Base-by-base conservation (phyloP, 2,888 invertebrate species). In the Drymonia ruficornis region DNA sequence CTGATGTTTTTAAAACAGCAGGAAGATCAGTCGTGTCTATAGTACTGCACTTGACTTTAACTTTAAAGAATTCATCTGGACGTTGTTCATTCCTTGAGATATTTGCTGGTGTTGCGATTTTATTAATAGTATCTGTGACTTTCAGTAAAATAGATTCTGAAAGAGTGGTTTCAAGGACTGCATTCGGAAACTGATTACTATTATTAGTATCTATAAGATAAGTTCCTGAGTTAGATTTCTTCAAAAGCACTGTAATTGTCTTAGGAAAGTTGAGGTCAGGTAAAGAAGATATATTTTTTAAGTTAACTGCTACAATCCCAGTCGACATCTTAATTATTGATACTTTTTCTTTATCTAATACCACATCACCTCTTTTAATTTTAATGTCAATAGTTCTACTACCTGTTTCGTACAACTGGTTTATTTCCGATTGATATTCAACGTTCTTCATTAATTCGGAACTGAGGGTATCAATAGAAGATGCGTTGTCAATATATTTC, bases 1-100 rank as follows among this genome's bases (percentile, higher is more conserved):
- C 16, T n/a, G 84, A 84, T 11, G 50, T 42, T 67, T 77, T 78
- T 52, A 88, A 65, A 16, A 84, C 63, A 18, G 77, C 79, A 9
- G 83, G 75, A 31, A 74, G 60, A 31, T 78, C 69, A 16, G 58
- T 28, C 42, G 74, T 55, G 45, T 58, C 47, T 31, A 63, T 59
- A 12, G 69, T 50, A 18, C 61, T 45, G 19, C 68, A 68, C 54
- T 67, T 72, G 34, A 85, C 59, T 67, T 61, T 78, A 11, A 87
- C 56, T 63, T 71, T 74, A 28, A 65, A 76, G 19, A 72, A 49
- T 13, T 67, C 49, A 28, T 64, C 19, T 16, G 31, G 2, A n/a
- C 16, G 12, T 29, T 0, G 4, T 3, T 44, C 19, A 12, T 23
- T 13, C 42, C 8, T 31, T 40, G 18, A 38, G 15, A 38, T 34